Conservation (phyloP, 2,888 invertebrate species). For the Merodon equestris region DNA sequence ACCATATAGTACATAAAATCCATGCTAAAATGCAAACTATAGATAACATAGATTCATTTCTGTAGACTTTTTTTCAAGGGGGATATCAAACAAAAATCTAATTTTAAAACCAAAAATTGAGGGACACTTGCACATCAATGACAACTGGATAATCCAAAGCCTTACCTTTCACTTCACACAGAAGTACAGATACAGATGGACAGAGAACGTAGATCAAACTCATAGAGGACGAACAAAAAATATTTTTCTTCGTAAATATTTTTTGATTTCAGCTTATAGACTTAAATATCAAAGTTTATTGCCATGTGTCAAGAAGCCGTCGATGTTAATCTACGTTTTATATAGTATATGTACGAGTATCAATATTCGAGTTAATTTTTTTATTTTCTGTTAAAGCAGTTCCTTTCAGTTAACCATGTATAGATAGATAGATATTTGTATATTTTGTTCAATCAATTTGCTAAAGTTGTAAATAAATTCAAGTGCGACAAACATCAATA, state of each 20-base stretch:
- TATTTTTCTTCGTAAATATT: not conserved
- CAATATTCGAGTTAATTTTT: constrained; percentile 10
- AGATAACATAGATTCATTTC: constrained; percentile 11
- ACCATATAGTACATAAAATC: not conserved
- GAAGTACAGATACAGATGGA: not conserved
- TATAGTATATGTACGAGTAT: no score
- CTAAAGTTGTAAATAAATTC: constrained; percentile 60
- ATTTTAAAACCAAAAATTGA: not conserved
- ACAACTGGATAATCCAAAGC: constrained; percentile 4
- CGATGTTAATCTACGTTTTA: constrained; percentile 6
- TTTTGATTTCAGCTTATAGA: constrained; percentile 43
- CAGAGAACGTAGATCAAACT: not conserved
- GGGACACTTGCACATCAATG: constrained; percentile 54
- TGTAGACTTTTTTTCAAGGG: constrained; percentile 7
- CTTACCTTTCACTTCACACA: constrained; percentile 50
- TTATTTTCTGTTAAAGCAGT: constrained; percentile 49
- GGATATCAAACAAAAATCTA: constrained; percentile 9
- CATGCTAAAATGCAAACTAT: constrained; percentile 23
- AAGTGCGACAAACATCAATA: constrained; percentile 56
- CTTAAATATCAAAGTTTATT: constrained; percentile 63
- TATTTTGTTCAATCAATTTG: constrained; percentile 15
- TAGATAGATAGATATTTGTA: no score
- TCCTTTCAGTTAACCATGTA: constrained; percentile 22
- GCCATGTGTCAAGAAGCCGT: constrained; percentile 48
- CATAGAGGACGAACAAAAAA: no score